Evolutionary conservation across 2,888 invertebrate species (phyloP), one percentile per base, ranked within the genome.

Genomic region (Gari tellinella): DNA sequence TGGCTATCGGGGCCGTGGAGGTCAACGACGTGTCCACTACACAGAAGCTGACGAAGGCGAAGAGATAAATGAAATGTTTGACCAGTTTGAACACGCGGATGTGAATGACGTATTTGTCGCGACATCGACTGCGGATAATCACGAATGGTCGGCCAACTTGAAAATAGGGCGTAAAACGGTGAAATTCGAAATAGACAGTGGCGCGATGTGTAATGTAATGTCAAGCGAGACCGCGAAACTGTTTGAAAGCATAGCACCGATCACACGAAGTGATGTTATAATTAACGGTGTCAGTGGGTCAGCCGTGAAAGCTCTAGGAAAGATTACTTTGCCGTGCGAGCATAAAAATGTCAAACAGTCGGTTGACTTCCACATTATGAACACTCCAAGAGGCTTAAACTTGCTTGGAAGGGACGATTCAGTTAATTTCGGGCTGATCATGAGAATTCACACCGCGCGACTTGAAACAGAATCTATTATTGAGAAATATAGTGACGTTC

Each of bases 201-300:
- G 70, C 15, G 64, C 70, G 1, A 64, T 51, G 55, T 70, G 70
- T 48, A 70, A 64, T 38, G 61, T 72, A 12, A 12, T 72, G n/a
- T 55, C 65, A 10, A 60, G 45, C n/a, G 37, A 2, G n/a, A 37
- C 37, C 17, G 72, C 72, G 1, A 26, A 65, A 15, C 40, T 49
- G 51, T 72, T 56, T 45, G 21, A 43, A 43, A 43, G 14, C 15
- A 45, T 64, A n/a, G 55, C 65, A 23, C 25, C 31, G 1, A 64
- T 60, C 37, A 10, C 17, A 8, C 10, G 49, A 5, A 51, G 52
- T 41, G 43, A 65, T 19, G 23, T 51, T 7, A 65, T 57, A 2
- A 65, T 65, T 5, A 49, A 49, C 31, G 65, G 65, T 5, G 41
- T 65, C 14, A 51, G 65, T 41, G 65, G 57, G 4, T 57, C 40